A percentile compares a stretch with the other conserved stretches of the same genome.
phyloP scores from a whole-genome alignment of 2,797 vertebrate genomes.

The Muscicapa striata region DNA sequence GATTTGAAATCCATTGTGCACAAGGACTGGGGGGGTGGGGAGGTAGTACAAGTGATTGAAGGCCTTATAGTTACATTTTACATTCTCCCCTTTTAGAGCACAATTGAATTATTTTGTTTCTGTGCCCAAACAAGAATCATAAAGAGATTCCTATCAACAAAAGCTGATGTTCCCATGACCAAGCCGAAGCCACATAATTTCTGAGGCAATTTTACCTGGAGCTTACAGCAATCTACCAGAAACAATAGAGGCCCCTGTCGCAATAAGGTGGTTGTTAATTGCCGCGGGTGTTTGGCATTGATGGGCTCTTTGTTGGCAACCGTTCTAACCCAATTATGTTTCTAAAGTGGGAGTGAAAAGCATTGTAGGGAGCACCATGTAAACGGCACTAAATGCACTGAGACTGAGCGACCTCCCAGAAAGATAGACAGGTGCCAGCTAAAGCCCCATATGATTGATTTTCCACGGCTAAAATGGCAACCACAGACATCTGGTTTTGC shows the following conservation, averaged over 20 bases:
- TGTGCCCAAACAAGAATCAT: neutral
- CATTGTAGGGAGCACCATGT: constrained; percentile 22
- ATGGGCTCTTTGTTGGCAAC: constrained; percentile 35
- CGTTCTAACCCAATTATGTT: constrained; percentile 57
- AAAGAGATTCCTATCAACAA: neutral
- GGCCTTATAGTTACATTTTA: neutral
- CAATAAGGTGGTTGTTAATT: constrained; percentile 14
- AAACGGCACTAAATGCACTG: neutral
- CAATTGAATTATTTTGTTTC: neutral
- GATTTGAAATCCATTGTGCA: neutral
- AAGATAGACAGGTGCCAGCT: constrained; percentile 63
- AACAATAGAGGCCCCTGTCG: neutral
- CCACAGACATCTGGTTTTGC: constrained; percentile 51
- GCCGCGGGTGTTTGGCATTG: neutral
- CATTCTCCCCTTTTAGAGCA: neutral
- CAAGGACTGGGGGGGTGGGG: neutral
- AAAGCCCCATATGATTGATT: constrained; percentile 70
- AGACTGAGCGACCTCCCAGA: constrained; percentile 58
- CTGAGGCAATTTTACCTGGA: constrained; percentile 7
- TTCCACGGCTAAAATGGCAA: constrained; percentile 50
- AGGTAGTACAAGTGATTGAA: neutral
- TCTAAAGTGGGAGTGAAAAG: constrained; percentile 49
- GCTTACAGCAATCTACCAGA: neutral
- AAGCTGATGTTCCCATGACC: neutral
- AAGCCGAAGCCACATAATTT: neutral